Conservation (phyloP, 2,888 invertebrate genomes). For the Eulithis prunata region DNA sequence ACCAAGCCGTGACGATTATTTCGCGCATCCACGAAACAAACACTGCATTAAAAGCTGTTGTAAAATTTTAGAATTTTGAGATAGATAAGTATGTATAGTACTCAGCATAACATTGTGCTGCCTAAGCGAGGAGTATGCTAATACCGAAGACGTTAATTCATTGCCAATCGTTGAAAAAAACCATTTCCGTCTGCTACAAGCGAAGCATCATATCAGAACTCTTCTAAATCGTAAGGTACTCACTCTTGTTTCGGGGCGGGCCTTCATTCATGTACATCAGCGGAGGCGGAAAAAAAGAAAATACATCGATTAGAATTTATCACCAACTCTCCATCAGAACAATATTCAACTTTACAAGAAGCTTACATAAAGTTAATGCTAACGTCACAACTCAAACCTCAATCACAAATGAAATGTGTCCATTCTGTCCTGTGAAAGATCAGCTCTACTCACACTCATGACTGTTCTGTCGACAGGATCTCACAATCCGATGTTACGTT, state of each 20-base stretch:
- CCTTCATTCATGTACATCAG: slow-evolving; percentile 78
- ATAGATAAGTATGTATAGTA: slow-evolving; percentile 14
- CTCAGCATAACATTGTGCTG: slow-evolving; percentile 42
- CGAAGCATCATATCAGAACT: slow-evolving; percentile 62
- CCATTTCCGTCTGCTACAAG: slow-evolving; percentile 66
- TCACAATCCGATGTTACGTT: slow-evolving; percentile 41
- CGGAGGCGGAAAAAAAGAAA: slow-evolving; percentile 73
- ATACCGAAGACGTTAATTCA: slow-evolving; percentile 51
- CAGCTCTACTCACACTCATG: slow-evolving; percentile 59
- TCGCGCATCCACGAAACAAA: slow-evolving; percentile 71
- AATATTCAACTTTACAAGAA: slow-evolving; percentile 52
- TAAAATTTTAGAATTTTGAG: slow-evolving; percentile 58
- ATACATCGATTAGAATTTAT: slow-evolving; percentile 64
- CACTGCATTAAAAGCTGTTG: slow-evolving; percentile 64
- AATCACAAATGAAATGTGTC: slow-evolving; percentile 43
- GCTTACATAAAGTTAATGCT: slow-evolving; percentile 59
- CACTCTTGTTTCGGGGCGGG: slow-evolving; percentile 88
- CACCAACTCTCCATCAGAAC: slow-evolving; percentile 40
- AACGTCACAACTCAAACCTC: slow-evolving; percentile 35
- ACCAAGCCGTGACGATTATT: slow-evolving; percentile 74
- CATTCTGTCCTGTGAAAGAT: slow-evolving; percentile 52
- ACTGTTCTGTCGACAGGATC: slow-evolving; percentile 55
- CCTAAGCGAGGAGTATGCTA: slow-evolving; percentile 49
- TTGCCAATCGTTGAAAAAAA: slow-evolving; percentile 66
- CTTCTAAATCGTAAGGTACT: slow-evolving; percentile 67